These are phyloP conservation scores for Clarias fuscus DNA, from an alignment of 2,797 vertebrate species.

Conservation along the genomic window DNA sequence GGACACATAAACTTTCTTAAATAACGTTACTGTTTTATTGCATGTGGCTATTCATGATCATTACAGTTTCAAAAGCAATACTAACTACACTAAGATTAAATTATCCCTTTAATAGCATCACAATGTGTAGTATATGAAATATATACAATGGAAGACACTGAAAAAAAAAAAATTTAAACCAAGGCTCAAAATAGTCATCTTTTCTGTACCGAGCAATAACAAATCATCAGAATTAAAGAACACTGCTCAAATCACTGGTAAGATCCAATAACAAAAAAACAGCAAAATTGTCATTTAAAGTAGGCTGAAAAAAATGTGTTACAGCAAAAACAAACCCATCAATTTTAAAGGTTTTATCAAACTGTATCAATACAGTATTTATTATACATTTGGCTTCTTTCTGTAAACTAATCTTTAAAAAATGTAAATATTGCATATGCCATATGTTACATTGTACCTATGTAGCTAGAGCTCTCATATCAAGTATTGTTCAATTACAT, in stretches of 20 bases:
- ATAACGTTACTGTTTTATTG: conserved; percentile 94
- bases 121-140: conserved; percentile 89
- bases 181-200: conserved; percentile 72
- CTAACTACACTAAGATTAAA: conserved; percentile 85
- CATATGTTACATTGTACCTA: conserved; percentile 89
- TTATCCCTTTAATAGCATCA: conserved; percentile 87
- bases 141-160: conserved; percentile 94
- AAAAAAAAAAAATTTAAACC: conserved; percentile 31
- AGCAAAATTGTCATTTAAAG: conserved; percentile 79
- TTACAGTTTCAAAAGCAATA: conserved; percentile 92
- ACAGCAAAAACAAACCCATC: conserved; percentile 77
- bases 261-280: conserved; percentile 85
- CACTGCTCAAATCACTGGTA: conserved; percentile 89
- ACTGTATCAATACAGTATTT: conserved; percentile 85
- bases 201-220: conserved; percentile 89
- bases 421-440: conserved; percentile 99
- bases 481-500: conserved; percentile 71
- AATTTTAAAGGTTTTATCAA: conserved; percentile 82
- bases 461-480: conserved; percentile 75
- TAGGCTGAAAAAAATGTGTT: conserved; percentile 81
- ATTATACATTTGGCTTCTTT: conserved; percentile 97
- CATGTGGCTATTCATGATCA: conserved; percentile 98
- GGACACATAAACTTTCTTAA: conserved; percentile 81
- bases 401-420: conserved; percentile 95
- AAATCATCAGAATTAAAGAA: conserved; percentile 84